These are phyloP conservation scores for Podarcis cretensis DNA, from an alignment of 2,113 vertebrate genomes.

Conservation along the genomic window DNA sequence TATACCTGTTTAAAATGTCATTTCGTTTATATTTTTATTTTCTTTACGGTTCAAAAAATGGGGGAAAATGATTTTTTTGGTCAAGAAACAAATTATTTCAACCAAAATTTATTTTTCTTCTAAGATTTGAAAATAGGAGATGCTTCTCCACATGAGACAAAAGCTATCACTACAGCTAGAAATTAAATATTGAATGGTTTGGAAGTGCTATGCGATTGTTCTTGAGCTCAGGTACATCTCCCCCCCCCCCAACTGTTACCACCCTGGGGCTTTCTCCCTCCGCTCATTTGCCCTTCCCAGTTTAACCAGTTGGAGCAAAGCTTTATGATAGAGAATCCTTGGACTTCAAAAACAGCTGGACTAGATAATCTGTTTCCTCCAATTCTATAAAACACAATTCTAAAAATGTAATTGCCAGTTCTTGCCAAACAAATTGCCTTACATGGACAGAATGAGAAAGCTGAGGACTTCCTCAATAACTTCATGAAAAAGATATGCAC, in stretches of 20 bases:
- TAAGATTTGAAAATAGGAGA: too few species aligned
- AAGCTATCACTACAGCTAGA: background rate
- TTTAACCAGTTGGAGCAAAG: background rate
- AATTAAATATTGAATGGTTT: background rate
- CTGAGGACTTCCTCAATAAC: slow-evolving; percentile 35
- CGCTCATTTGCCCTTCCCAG: background rate
- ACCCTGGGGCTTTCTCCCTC: background rate
- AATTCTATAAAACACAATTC: slow-evolving; percentile 20
- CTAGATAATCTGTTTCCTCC: background rate
- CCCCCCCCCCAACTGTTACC: background rate
- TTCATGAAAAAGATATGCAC: background rate
- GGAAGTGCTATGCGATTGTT: background rate
- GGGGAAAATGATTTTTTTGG: too few species aligned
- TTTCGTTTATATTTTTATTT: background rate
- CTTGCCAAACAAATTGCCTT: slow-evolving; percentile 16
- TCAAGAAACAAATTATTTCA: background rate
- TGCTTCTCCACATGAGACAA: background rate
- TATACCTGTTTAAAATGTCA: background rate
- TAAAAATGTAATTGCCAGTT: slow-evolving; percentile 17
- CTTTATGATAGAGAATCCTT: background rate
- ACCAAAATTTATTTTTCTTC: background rate
- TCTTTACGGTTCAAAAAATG: background rate
- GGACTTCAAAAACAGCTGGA: background rate
- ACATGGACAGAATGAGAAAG: slow-evolving; percentile 31
- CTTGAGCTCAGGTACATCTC: background rate